Conservation (phyloP, 2,888 invertebrate genomes). For the Gymnocheta viridis region DNA sequence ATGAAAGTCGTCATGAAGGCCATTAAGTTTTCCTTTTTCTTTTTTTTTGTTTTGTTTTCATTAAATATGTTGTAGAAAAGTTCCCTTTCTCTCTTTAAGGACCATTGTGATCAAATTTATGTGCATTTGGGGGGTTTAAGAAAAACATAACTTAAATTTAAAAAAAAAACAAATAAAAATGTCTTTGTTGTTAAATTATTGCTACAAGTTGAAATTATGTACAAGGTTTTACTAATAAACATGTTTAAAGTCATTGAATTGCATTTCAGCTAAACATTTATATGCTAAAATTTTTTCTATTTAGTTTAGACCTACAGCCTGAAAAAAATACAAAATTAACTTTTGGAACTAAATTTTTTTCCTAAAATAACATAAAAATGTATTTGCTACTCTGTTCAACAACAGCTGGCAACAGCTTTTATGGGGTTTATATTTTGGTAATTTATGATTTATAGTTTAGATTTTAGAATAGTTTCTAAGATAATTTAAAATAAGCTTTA, state of each 20-base stretch:
- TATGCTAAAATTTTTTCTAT: background rate
- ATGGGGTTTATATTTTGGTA: background rate
- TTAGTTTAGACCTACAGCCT: too few species aligned
- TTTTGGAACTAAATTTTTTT: too few species aligned
- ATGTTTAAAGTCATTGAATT: constrained; percentile 19
- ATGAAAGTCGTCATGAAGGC: constrained; percentile 62
- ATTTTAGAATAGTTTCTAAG: background rate
- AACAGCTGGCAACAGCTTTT: constrained; percentile 28
- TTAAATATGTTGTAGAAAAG: constrained; percentile 4
- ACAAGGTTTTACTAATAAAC: constrained; percentile 6
- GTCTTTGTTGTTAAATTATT: background rate
- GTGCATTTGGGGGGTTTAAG: background rate
- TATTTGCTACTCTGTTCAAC: background rate
- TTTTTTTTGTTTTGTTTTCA: too few species aligned
- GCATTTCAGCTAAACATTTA: too few species aligned
- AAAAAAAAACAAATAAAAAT: background rate
- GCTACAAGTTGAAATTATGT: constrained; percentile 34
- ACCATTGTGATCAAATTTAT: constrained; percentile 24
- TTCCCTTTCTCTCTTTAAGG: constrained; percentile 2
- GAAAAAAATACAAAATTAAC: background rate
- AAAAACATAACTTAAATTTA: background rate
- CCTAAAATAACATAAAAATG: too few species aligned
- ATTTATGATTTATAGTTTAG: constrained; percentile 51
- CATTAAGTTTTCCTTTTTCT: constrained; percentile 41
- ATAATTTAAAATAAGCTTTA: constrained; percentile 5